A percentile compares a stretch with the other conserved stretches of the same genome.
Conservation (phyloP, 2,797 vertebrate species). For the Argya squamiceps region DNA sequence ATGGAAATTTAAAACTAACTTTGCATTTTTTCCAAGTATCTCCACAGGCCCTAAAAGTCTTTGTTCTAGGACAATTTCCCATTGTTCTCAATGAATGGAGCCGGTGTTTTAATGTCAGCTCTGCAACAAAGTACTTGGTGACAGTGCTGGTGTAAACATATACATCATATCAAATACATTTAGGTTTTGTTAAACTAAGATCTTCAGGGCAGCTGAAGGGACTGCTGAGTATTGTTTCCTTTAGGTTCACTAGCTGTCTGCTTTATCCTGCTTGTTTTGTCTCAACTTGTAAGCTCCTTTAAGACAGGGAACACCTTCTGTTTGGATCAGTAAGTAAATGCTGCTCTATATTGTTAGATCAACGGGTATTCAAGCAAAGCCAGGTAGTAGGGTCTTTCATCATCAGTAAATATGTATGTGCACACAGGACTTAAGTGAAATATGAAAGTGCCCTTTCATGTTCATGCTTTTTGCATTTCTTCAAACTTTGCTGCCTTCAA, state of each 20-base stretch:
- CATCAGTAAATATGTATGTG: not conserved
- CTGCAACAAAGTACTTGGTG: not conserved
- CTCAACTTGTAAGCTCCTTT: not conserved
- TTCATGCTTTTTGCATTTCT: not conserved
- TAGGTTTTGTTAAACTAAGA: not conserved
- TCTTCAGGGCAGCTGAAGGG: not conserved
- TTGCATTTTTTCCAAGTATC: not conserved
- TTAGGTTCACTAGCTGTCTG: not conserved
- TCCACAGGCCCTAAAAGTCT: not conserved
- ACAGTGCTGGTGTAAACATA: not conserved
- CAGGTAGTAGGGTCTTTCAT: not conserved
- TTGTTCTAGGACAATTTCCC: not conserved
- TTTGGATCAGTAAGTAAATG: not conserved
- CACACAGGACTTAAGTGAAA: not conserved
- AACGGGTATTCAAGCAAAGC: not conserved
- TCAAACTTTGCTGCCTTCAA: not conserved
- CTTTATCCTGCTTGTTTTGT: not conserved
- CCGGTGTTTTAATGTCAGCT: not conserved
- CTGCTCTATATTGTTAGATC: not conserved
- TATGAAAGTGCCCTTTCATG: not conserved
- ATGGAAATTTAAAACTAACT: not conserved
- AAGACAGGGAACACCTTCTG: not conserved
- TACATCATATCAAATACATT: not conserved
- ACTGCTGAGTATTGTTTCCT: not conserved
- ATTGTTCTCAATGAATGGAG: not conserved